Evolutionary conservation across 1,140 invertebrate species (phyloP).

Genomic region (Lamellibrachia luymesi): DNA sequence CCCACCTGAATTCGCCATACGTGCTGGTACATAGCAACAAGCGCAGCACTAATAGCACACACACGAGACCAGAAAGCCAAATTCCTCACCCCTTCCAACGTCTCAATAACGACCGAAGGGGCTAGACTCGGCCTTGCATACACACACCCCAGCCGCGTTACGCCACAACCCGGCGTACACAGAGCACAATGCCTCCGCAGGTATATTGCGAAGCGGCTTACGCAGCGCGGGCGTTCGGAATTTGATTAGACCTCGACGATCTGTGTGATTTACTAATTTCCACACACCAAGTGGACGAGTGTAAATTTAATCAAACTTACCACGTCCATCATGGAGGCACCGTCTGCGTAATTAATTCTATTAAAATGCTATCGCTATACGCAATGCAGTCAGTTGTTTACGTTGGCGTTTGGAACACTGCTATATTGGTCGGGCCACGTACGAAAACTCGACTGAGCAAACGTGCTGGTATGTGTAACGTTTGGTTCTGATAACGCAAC

Average conservation of each 20-base stretch:
- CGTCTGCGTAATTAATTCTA: not conserved
- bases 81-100: not conserved
- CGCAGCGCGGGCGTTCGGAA: not conserved
- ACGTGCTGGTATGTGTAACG: not conserved
- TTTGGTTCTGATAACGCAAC: not conserved
- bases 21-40: not conserved
- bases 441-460: not conserved
- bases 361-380: not conserved
- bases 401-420: not conserved
- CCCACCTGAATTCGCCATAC: not conserved
- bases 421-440: not conserved
- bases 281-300: not conserved
- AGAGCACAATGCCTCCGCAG: not conserved
- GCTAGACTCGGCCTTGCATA: not conserved
- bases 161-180: not conserved
- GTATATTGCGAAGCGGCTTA: not conserved
- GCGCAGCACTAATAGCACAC: not conserved
- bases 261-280: not conserved
- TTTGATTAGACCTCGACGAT: not conserved
- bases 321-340: not conserved
- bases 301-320: not conserved
- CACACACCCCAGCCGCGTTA: not conserved
- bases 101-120: not conserved
- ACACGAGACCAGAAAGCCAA: not conserved
- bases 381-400: not conserved